phyloP scores from a whole-genome alignment of 2,888 invertebrate genomes.

The Catocala nupta region DNA sequence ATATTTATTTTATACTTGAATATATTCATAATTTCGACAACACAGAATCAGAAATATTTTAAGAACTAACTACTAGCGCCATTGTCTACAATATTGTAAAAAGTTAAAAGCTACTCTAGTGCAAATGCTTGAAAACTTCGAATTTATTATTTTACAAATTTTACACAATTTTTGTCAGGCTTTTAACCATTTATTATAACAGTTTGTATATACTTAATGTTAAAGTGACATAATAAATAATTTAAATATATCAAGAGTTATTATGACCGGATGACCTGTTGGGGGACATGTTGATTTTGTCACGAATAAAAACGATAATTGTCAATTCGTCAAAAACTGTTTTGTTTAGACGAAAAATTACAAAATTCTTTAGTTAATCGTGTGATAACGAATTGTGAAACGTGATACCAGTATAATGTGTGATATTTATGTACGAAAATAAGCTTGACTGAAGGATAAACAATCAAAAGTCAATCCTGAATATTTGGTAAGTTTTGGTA shows the following conservation, averaged over 20 bases:
- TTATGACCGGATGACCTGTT: constrained; percentile 77
- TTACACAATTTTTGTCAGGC: too few species aligned
- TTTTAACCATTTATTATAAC: too few species aligned
- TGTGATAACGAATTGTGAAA: constrained; percentile 75
- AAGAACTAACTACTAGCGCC: not conserved
- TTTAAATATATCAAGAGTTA: constrained; percentile 25
- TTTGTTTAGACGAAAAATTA: constrained; percentile 77
- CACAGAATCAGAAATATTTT: not conserved
- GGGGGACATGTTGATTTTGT: constrained; percentile 85
- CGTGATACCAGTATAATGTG: constrained; percentile 78
- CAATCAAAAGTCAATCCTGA: constrained; percentile 68
- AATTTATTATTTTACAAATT: too few species aligned
- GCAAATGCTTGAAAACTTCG: not conserved
- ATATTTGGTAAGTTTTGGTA: constrained; percentile 79
- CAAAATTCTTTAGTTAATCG: constrained; percentile 78
- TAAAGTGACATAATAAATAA: constrained; percentile 9
- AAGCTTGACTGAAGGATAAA: constrained; percentile 70
- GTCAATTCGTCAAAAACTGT: constrained; percentile 84
- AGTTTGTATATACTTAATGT: too few species aligned
- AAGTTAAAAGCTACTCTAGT: constrained; percentile 1
- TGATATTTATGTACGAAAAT: constrained; percentile 73
- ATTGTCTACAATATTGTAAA: not conserved
- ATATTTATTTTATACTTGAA: too few species aligned
- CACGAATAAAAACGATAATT: constrained; percentile 78
- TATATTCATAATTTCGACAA: too few species aligned